A percentile compares a stretch with the other conserved stretches of the same genome.
These are phyloP conservation scores for Caenorhabditis virilis DNA, from an alignment of 2,888 invertebrate species.

Conservation along the genomic window DNA sequence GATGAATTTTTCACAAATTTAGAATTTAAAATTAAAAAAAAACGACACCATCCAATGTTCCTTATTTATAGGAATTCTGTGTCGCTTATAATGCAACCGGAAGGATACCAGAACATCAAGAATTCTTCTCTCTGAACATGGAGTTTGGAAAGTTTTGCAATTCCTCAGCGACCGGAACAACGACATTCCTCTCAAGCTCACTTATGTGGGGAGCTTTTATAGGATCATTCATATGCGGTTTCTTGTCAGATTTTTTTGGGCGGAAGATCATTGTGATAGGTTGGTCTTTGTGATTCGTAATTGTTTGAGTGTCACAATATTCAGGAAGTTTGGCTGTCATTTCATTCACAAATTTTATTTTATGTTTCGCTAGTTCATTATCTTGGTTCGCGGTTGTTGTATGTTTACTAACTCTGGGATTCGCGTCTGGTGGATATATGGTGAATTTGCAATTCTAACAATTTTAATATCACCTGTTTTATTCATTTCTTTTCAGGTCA, in stretches of 20 bases:
- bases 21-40: neutral
- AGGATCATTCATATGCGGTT: slow-evolving; percentile 62
- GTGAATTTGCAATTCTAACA: neutral
- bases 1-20: too few species aligned
- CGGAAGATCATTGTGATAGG: slow-evolving; percentile 27
- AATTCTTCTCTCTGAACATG: slow-evolving; percentile 26
- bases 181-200: slow-evolving; percentile 40
- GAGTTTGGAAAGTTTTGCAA: slow-evolving; percentile 13
- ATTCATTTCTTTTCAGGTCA: slow-evolving; percentile 25
- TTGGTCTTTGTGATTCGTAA: neutral
- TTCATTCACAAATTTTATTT: slow-evolving; percentile 33
- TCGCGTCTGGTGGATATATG: slow-evolving; percentile 39
- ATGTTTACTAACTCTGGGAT: slow-evolving; percentile 6
- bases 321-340: slow-evolving; percentile 49
- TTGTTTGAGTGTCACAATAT: neutral
- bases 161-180: slow-evolving; percentile 7
- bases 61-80: slow-evolving; percentile 18
- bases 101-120: too few species aligned
- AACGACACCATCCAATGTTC: too few species aligned
- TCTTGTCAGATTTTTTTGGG: slow-evolving; percentile 62
- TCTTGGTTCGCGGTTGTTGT: slow-evolving; percentile 3
- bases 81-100: neutral
- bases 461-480: neutral
- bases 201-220: slow-evolving; percentile 62
- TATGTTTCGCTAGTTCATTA: slow-evolving; percentile 10